Conservation (phyloP, 1,140 invertebrate genomes). For the Listronotus bonariensis region DNA sequence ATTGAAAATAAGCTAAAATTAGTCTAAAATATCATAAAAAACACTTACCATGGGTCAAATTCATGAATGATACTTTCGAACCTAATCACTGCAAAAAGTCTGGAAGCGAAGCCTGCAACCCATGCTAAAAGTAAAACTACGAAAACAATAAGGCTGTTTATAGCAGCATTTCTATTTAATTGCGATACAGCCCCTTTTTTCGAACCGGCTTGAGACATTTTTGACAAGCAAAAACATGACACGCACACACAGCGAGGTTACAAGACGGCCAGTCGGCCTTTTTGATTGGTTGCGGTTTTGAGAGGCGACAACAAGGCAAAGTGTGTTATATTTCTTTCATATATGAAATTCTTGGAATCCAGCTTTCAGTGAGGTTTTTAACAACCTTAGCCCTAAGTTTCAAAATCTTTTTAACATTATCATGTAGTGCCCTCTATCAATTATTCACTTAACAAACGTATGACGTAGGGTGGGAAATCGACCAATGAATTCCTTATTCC, state of each 20-base stretch:
- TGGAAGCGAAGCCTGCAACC: conserved; percentile 95
- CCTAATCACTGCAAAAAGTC: conserved; percentile 97
- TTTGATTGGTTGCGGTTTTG: conserved; percentile 15
- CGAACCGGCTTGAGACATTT: conserved; percentile 52
- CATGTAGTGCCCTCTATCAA: no score
- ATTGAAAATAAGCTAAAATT: no score
- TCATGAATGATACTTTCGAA: conserved; percentile 99
- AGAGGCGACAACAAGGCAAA: conserved; percentile 1
- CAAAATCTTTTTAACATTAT: no score
- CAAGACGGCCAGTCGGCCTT: conserved; percentile 35
- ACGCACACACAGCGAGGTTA: conserved; percentile 49
- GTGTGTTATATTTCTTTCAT: no score
- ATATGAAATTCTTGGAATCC: no score
- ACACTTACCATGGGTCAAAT: conserved; percentile 95
- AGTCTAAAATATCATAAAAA: conserved; percentile 22
- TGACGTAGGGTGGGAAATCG: no score
- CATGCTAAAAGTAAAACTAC: conserved; percentile 91
- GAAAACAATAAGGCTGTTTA: conserved; percentile 85
- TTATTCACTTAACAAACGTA: no score
- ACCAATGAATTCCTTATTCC: no score
- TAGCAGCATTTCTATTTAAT: conserved; percentile 66
- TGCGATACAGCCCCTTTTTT: conserved; percentile 57
- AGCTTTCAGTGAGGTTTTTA: no score
- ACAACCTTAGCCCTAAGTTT: no score
- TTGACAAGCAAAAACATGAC: conserved; percentile 51